These are phyloP conservation scores for Dufourea novaeangliae DNA, from an alignment of 1,140 invertebrate genomes.

Conservation along the genomic window DNA sequence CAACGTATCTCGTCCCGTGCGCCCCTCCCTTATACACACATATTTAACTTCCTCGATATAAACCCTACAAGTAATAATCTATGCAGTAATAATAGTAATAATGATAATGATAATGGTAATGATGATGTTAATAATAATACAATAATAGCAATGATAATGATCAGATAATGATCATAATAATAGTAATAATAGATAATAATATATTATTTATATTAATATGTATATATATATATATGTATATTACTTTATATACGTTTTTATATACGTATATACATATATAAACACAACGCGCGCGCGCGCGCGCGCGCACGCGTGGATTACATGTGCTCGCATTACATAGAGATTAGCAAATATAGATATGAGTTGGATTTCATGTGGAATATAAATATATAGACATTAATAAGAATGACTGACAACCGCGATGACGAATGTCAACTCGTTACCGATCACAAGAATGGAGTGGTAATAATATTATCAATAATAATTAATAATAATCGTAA, in stretches of 20 bases:
- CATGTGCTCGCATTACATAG: conserved; percentile 45
- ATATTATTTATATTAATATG: conserved; percentile 40
- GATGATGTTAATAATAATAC: conserved; percentile 31
- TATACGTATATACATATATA: conserved; percentile 40
- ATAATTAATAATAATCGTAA: conserved; percentile 47
- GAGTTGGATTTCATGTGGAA: conserved; percentile 63
- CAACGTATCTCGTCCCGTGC: conserved; percentile 52
- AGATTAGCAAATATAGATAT: conserved; percentile 70
- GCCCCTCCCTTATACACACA: conserved; percentile 19
- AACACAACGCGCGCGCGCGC: conserved; percentile 2
- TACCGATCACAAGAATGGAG: conserved; percentile 61
- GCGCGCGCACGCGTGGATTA: conserved; percentile 8
- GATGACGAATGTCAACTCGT: conserved; percentile 1
- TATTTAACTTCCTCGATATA: conserved; percentile 66
- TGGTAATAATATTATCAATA: conserved; percentile 42
- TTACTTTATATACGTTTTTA: no score
- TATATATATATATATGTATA: conserved; percentile 44
- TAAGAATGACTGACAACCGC: conserved; percentile 48
- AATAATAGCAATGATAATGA: conserved; percentile 37
- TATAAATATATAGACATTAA: conserved; percentile 60
- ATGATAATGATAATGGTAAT: conserved; percentile 41
- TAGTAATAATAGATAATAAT: conserved; percentile 38
- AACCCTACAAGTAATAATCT: conserved; percentile 55
- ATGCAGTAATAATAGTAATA: conserved; percentile 56
- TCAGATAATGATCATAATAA: conserved; percentile 56